Conservation (phyloP, 1,140 invertebrate genomes). For the Psix sp. region DNA sequence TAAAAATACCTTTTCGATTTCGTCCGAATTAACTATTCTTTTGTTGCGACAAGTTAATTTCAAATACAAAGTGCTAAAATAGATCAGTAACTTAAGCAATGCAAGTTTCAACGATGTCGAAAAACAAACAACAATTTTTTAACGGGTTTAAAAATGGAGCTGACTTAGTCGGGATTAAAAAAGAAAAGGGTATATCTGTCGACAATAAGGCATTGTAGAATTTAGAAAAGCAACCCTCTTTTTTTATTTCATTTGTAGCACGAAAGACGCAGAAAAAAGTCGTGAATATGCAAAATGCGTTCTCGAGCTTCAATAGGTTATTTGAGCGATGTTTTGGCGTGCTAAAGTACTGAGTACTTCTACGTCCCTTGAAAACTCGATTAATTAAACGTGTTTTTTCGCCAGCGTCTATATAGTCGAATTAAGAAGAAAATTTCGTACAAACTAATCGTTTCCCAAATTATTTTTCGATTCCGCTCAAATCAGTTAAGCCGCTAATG, state of each 20-base stretch:
- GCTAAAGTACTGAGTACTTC: constrained; percentile 18
- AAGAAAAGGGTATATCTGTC: not conserved
- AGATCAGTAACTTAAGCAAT: no score
- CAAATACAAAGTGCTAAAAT: no score
- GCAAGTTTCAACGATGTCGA: no score
- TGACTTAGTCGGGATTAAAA: no score
- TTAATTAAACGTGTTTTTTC: constrained; percentile 36
- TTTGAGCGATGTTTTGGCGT: constrained; percentile 23
- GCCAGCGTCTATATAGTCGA: not conserved
- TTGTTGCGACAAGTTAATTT: no score
- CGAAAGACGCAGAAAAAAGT: constrained; percentile 18
- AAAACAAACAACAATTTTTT: no score
- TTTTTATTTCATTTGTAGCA: not conserved
- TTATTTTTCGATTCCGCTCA: no score
- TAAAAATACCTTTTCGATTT: no score
- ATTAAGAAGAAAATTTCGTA: not conserved
- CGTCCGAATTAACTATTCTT: no score
- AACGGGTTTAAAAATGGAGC: no score
- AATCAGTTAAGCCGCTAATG: no score
- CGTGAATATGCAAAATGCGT: constrained; percentile 36
- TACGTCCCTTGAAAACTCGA: constrained; percentile 30
- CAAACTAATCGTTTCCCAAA: not conserved
- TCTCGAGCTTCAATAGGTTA: constrained; percentile 32
- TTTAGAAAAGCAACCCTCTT: not conserved
- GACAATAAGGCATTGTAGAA: not conserved